phyloP scores from a whole-genome alignment of 2,113 vertebrate genomes.

The Nothocercus julius region DNA sequence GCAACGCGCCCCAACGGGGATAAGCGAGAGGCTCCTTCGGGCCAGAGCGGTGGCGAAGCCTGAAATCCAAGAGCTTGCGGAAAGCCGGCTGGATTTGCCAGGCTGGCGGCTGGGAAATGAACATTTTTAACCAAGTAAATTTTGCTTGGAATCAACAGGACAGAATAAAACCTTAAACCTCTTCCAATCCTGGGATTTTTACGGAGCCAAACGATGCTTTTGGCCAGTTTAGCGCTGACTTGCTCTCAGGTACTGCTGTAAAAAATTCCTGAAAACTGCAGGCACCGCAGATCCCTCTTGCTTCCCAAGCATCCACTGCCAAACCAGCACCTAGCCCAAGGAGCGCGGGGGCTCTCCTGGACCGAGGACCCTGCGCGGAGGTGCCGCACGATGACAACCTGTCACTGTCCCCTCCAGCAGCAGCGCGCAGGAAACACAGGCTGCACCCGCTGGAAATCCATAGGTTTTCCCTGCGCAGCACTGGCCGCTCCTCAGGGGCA shows the following conservation, averaged over 20 bases:
- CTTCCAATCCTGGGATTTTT: neutral
- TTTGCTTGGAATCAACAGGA: neutral
- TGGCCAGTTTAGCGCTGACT: neutral
- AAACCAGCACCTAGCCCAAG: neutral
- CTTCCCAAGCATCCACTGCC: neutral
- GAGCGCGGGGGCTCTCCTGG: neutral
- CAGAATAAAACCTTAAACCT: neutral
- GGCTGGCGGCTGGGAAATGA: neutral
- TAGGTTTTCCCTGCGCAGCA: too few species aligned
- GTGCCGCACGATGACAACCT: neutral
- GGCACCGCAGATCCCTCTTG: neutral
- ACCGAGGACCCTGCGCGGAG: too few species aligned
- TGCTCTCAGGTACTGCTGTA: neutral
- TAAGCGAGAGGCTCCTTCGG: neutral
- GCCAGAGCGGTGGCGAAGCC: too few species aligned
- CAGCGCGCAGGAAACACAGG: neutral
- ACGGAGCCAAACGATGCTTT: neutral
- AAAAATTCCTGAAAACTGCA: neutral
- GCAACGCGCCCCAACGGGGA: neutral
- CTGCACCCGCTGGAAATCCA: too few species aligned
- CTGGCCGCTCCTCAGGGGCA: neutral
- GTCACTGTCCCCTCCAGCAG: rapidly evolving
- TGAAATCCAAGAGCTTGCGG: neutral
- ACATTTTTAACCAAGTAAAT: neutral
- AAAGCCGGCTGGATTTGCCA: neutral